A percentile compares a stretch with the other conserved stretches of the same genome.
Conservation (phyloP, 2,888 invertebrate species). For the Athalia rosae region DNA sequence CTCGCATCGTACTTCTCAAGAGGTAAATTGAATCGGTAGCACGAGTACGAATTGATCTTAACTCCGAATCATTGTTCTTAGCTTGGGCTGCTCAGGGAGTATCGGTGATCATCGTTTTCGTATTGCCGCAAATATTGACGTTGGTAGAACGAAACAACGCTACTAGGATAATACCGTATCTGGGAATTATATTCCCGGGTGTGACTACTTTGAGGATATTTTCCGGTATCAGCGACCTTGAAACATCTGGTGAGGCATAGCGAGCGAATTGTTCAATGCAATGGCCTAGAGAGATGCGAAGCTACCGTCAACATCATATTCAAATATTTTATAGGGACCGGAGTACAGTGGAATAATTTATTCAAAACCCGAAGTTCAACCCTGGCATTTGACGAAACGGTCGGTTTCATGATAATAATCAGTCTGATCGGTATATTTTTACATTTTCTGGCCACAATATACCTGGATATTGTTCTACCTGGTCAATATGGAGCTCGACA, state of each 20-base stretch:
- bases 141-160: too few species aligned
- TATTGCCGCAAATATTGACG: too few species aligned
- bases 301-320: too few species aligned
- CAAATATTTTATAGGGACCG: constrained; percentile 66
- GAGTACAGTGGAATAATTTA: constrained; percentile 73
- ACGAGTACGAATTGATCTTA: not conserved
- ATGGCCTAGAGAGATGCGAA: too few species aligned
- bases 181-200: constrained; percentile 68
- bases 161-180: constrained; percentile 49
- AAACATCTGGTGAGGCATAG: constrained; percentile 47
- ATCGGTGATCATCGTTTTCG: too few species aligned
- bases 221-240: constrained; percentile 66
- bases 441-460: constrained; percentile 86
- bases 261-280: too few species aligned
- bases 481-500: constrained; percentile 90
- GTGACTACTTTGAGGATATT: constrained; percentile 62
- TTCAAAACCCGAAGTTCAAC: constrained; percentile 63
- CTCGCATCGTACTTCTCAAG: constrained; percentile 68
- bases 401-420: constrained; percentile 84
- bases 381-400: constrained; percentile 59
- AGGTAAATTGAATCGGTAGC: constrained; percentile 56
- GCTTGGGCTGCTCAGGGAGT: constrained; percentile 7
- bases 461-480: constrained; percentile 90
- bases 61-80: not conserved
- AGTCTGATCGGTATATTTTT: constrained; percentile 81